phyloP scores from a whole-genome alignment of 2,113 vertebrate species.

The Microtus richardsoni region DNA sequence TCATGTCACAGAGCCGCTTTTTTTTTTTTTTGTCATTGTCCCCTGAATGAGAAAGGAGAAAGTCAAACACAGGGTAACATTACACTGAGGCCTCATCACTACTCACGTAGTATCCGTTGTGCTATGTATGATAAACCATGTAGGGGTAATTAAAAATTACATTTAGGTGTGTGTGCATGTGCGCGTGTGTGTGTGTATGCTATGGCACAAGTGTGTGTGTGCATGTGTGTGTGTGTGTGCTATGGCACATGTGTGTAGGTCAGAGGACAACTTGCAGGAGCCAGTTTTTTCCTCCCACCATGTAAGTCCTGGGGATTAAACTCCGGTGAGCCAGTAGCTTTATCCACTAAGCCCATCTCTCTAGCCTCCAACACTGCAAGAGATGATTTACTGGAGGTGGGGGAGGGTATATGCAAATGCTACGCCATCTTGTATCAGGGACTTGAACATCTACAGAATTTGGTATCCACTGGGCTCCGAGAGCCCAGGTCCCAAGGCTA shows the following conservation, averaged over 20 bases:
- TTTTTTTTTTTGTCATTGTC: background rate
- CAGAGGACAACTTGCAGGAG: background rate
- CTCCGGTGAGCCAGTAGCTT: background rate
- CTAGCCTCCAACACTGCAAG: background rate
- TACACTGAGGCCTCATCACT: background rate
- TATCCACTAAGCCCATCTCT: background rate
- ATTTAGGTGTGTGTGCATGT: background rate
- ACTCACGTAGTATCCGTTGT: background rate
- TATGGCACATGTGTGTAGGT: background rate
- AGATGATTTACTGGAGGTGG: background rate
- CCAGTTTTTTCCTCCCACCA: background rate
- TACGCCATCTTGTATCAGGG: background rate
- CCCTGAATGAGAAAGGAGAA: background rate
- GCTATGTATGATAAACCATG: background rate
- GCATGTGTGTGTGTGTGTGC: background rate
- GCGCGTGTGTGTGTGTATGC: background rate
- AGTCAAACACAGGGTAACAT: background rate
- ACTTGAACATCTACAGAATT: background rate
- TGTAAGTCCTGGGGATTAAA: background rate
- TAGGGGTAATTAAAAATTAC: background rate
- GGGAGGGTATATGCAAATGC: background rate
- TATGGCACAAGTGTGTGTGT: background rate
- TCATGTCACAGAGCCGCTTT: background rate
- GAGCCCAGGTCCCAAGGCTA: background rate
- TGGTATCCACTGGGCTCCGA: background rate